Percentiles rank a stretch among this genome's conserved stretches.
phyloP scores from a whole-genome alignment of 2,888 invertebrate genomes.

The Andrena minutula region DNA sequence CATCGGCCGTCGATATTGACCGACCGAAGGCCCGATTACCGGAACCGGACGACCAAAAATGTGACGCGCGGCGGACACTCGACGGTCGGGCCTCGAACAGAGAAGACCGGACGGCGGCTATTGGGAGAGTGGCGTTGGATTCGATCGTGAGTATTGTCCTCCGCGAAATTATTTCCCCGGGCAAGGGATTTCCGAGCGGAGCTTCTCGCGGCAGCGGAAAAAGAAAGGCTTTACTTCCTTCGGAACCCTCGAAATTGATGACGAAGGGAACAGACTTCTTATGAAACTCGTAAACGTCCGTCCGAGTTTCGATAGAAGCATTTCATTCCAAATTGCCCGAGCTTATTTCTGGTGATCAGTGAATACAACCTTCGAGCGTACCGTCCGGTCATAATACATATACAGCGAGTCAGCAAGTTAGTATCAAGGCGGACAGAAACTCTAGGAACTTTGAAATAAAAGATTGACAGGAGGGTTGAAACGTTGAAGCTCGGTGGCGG shows the following conservation, averaged over 20 bases:
- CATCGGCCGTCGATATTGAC: slow-evolving; percentile 48
- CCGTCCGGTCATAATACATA: too few relatives aligned
- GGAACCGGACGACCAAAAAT: slow-evolving; percentile 60
- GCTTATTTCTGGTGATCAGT: too few relatives aligned
- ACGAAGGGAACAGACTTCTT: background rate
- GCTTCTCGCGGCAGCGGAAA: background rate
- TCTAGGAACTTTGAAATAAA: too few relatives aligned
- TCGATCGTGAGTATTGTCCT: slow-evolving; percentile 56
- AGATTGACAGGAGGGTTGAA: too few relatives aligned
- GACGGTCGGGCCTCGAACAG: slow-evolving; percentile 49
- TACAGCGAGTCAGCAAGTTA: too few relatives aligned
- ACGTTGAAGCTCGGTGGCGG: too few relatives aligned
- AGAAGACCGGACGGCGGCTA: slow-evolving; percentile 43
- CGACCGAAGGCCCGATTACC: slow-evolving; percentile 58
- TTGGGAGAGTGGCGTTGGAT: slow-evolving; percentile 46
- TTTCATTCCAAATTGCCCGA: background rate
- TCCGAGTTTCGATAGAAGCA: background rate
- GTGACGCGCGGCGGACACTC: slow-evolving; percentile 58
- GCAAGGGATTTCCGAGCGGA: background rate
- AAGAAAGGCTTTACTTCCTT: background rate
- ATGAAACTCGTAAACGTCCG: background rate
- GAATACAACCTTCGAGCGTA: too few relatives aligned
- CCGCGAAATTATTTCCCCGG: slow-evolving; percentile 20
- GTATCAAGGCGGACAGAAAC: too few relatives aligned
- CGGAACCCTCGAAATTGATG: background rate